Evolutionary conservation across 2,797 vertebrate species (phyloP), one percentile per base, ranked within the genome.

Genomic region (Scomberomorus guttatus): DNA sequence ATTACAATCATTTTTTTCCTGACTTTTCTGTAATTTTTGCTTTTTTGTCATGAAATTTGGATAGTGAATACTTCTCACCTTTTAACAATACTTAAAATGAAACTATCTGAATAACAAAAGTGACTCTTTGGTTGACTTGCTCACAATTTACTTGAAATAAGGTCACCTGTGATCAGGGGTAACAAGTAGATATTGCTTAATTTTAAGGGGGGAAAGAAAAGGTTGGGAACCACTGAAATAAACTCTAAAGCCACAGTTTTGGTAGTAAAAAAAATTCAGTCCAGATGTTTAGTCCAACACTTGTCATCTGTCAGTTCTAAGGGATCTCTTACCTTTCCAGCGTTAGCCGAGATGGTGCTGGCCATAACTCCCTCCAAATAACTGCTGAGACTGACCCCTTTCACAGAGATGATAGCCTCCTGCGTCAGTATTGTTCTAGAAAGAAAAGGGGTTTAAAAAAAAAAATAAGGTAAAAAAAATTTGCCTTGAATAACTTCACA

Each of bases 321-420:
- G 5, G 5, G 27, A 44, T 27, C 7, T 61, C 95, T 92, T 83
- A 99, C 98, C 92, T 99, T 99, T 83, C 95, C 97, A n/a, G 98
- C 98, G 42, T 99, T 99, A 42, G 96, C 87, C 39, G 98, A 99
- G 72, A 99, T 99, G 0, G 96, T 97, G 77, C 87, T 98, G 29
- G 96, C 98, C 97, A 99, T 97, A 56, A 99, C 94, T 20, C 98
- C 97, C 89, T 99, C 98, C 46, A 99, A 90, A 80, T 99, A 99
- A 84, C 98, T 99, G 92, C 98, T 97, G 24, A 99, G 96, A 91
- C 98, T 99, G 86, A 99, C 95, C 1, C 98, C 98, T 92, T 99
- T 99, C 61, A 99, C 98, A 32, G 96, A 96, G 87, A 99, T 99
- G 75, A 98, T 97, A n/a, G 98, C 98, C 93, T 99, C 98, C 81